A percentile compares a stretch with the other conserved stretches of the same genome.
phyloP scores from a whole-genome alignment of 1,140 invertebrate genomes.

The Bombus sibiricus region DNA sequence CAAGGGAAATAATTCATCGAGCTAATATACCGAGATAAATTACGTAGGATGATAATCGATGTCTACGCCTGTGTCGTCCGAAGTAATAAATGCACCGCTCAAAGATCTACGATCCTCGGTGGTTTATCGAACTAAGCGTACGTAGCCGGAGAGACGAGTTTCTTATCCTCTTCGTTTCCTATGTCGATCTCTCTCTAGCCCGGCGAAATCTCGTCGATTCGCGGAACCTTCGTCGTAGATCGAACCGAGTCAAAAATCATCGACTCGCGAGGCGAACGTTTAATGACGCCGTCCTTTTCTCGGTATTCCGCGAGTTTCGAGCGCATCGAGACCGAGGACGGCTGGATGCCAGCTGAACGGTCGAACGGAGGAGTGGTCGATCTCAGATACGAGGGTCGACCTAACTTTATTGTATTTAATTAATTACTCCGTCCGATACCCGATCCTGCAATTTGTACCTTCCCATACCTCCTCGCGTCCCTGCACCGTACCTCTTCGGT shows the following conservation, averaged over 20 bases:
- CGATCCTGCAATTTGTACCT: constrained; percentile 75
- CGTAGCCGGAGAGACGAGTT: not conserved
- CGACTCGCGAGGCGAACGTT: constrained; percentile 3
- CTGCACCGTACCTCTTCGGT: constrained; percentile 21
- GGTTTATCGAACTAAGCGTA: constrained; percentile 12
- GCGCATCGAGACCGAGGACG: constrained; percentile 58
- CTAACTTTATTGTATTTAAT: constrained; percentile 78
- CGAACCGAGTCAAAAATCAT: constrained; percentile 55
- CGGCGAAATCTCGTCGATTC: constrained; percentile 18
- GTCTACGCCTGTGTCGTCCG: constrained; percentile 47
- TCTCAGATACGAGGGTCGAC: constrained; percentile 74
- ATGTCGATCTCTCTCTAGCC: not conserved
- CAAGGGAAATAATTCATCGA: constrained; percentile 35
- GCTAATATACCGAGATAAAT: constrained; percentile 52
- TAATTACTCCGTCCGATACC: constrained; percentile 75
- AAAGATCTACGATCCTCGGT: constrained; percentile 37
- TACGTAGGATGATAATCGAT: constrained; percentile 53
- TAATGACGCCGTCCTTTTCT: constrained; percentile 41
- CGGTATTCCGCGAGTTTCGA: constrained; percentile 60
- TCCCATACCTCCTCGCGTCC: constrained; percentile 43
- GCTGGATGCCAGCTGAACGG: constrained; percentile 56
- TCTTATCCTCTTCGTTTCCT: not conserved
- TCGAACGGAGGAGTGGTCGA: constrained; percentile 74
- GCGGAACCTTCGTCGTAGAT: constrained; percentile 43
- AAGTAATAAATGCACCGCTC: constrained; percentile 45